Percentiles rank a stretch among this genome's conserved stretches.
phyloP scores from a whole-genome alignment of 2,888 invertebrate species.

The Aradus depressus region DNA sequence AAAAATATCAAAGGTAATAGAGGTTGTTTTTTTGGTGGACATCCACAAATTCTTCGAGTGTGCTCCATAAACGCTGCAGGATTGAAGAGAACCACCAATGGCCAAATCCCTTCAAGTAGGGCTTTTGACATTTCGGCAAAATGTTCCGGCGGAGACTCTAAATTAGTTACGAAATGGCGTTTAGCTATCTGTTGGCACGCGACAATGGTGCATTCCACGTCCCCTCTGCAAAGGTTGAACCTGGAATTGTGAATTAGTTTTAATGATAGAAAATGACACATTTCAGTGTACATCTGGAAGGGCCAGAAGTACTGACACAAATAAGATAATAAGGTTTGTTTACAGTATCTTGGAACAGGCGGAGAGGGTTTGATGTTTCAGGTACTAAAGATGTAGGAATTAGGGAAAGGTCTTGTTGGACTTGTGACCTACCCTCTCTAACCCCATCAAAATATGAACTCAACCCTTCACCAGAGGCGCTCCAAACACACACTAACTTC shows the following conservation, averaged over 20 bases:
- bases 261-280: neutral
- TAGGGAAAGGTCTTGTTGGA: too few relatives aligned
- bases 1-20: slow-evolving; percentile 36
- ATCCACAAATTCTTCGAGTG: slow-evolving; percentile 45
- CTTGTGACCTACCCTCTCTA: too few relatives aligned
- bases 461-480: too few relatives aligned
- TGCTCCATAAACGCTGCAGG: slow-evolving; percentile 47
- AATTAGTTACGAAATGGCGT: slow-evolving; percentile 49
- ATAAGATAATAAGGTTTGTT: too few relatives aligned
- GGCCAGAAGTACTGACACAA: too few relatives aligned
- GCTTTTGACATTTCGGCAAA: slow-evolving; percentile 54
- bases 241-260: slow-evolving; percentile 26
- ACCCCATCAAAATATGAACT: too few relatives aligned
- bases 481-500: too few relatives aligned
- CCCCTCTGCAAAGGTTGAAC: slow-evolving; percentile 34
- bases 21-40: slow-evolving; percentile 38
- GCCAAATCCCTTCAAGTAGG: slow-evolving; percentile 57
- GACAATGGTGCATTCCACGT: slow-evolving; percentile 44
- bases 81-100: slow-evolving; percentile 50
- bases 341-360: too few relatives aligned
- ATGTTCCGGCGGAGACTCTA: slow-evolving; percentile 47
- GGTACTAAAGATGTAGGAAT: too few relatives aligned
- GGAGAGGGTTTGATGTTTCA: too few relatives aligned
- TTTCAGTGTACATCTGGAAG: too few relatives aligned
- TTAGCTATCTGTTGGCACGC: slow-evolving; percentile 48